Conservation (phyloP, 1,140 invertebrate species). For the Neodiprion lecontei region DNA sequence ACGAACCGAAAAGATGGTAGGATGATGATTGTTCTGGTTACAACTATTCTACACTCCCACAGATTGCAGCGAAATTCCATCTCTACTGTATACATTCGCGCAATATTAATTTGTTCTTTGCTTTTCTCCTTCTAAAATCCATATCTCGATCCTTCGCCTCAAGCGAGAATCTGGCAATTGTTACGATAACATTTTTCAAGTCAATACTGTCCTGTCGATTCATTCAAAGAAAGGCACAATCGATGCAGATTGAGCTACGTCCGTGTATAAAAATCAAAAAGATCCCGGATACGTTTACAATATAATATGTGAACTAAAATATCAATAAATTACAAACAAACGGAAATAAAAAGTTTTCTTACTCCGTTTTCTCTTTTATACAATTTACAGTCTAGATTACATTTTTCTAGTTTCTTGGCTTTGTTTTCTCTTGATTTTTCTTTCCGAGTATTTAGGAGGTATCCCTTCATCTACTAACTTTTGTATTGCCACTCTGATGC, state of each 20-base stretch:
- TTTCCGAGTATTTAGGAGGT: conserved; percentile 32
- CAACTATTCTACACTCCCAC: too few relatives aligned
- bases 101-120: too few relatives aligned
- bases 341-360: conserved; percentile 32
- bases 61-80: too few relatives aligned
- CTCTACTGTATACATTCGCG: too few relatives aligned
- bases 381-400: conserved; percentile 40
- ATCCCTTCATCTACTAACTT: too few relatives aligned
- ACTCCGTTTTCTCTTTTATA: conserved; percentile 5
- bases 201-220: not conserved
- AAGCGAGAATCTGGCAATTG: too few relatives aligned
- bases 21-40: too few relatives aligned
- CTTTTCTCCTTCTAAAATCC: too few relatives aligned
- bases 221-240: not conserved
- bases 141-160: too few relatives aligned
- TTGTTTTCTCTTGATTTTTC: conserved; percentile 21
- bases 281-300: conserved; percentile 14
- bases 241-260: conserved; percentile 5
- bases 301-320: conserved; percentile 30
- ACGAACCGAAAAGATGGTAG: too few relatives aligned
- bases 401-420: conserved; percentile 13
- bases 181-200: too few relatives aligned
- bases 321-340: conserved; percentile 47
- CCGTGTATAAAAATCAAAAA: conserved; percentile 34
- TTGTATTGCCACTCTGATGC: too few relatives aligned